Conservation (phyloP, 2,888 invertebrate species). For the Stenolophus ochropezus region DNA sequence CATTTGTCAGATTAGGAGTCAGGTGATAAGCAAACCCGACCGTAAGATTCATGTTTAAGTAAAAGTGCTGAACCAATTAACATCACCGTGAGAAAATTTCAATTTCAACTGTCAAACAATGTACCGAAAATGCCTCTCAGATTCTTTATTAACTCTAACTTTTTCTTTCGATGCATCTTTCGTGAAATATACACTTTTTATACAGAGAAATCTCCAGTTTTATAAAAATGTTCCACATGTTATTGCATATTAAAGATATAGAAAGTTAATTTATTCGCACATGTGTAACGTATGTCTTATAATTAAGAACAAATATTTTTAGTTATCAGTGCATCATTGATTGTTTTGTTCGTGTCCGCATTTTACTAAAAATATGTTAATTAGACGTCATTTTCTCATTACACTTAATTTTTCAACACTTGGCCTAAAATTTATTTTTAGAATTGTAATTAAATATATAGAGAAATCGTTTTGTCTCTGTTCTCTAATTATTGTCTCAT, state of each 20-base stretch:
- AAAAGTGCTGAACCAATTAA: constrained; percentile 27
- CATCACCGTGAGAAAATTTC: constrained; percentile 32
- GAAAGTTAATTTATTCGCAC: constrained; percentile 14
- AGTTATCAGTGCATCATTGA: constrained; percentile 19
- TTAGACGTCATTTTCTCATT: background rate
- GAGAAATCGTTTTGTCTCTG: too few species aligned
- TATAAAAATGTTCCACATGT: constrained; percentile 18
- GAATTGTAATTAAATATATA: background rate
- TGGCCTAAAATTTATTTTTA: background rate
- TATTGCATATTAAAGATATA: constrained; percentile 12
- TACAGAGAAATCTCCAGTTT: constrained; percentile 17
- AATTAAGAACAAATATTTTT: constrained; percentile 19
- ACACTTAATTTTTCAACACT: background rate
- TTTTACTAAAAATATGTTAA: constrained; percentile 34
- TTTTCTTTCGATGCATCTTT: background rate
- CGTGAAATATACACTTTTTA: constrained; percentile 1
- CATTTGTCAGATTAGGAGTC: constrained; percentile 16
- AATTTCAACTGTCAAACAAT: constrained; percentile 32
- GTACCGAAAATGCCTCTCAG: background rate
- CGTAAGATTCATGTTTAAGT: constrained; percentile 32
- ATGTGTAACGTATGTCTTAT: constrained; percentile 14
- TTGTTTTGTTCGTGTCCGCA: constrained; percentile 2
- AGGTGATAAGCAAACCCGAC: constrained; percentile 8
- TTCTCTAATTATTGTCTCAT: too few species aligned
- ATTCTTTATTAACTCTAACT: background rate